Conservation (phyloP, 2,113 vertebrate species). For the Callorhinus ursinus region DNA sequence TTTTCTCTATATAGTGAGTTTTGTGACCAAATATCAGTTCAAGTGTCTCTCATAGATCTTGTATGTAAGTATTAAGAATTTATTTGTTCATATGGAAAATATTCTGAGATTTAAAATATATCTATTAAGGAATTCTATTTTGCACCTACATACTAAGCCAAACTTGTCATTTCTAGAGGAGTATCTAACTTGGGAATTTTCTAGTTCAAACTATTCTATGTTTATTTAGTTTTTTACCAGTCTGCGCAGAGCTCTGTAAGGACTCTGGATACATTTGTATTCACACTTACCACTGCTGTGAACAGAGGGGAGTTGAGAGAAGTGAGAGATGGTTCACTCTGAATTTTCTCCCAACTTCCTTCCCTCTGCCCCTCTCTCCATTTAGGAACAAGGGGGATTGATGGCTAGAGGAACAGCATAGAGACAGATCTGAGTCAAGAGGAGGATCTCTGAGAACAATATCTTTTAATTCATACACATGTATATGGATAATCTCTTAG, state of each 20-base stretch:
- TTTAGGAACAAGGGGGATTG: background rate
- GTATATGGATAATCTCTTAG: background rate
- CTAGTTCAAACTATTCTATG: background rate
- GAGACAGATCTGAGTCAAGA: background rate
- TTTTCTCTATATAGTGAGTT: background rate
- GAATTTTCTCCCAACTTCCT: background rate
- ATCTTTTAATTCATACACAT: background rate
- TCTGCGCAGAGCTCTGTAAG: background rate
- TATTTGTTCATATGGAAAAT: background rate
- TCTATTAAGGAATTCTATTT: background rate
- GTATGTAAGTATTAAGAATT: background rate
- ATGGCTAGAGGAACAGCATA: background rate
- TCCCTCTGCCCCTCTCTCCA: rapidly evolving
- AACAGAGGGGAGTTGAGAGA: background rate
- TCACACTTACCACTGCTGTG: background rate
- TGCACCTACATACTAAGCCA: background rate
- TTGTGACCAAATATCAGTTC: background rate
- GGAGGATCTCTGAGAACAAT: background rate
- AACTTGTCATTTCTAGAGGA: background rate
- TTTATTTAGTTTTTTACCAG: background rate
- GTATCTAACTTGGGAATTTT: background rate
- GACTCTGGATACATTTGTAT: background rate
- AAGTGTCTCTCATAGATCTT: background rate
- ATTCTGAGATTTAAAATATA: background rate
- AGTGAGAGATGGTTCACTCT: background rate